phyloP scores from a whole-genome alignment of 2,113 vertebrate genomes.

The Aegithalos caudatus region DNA sequence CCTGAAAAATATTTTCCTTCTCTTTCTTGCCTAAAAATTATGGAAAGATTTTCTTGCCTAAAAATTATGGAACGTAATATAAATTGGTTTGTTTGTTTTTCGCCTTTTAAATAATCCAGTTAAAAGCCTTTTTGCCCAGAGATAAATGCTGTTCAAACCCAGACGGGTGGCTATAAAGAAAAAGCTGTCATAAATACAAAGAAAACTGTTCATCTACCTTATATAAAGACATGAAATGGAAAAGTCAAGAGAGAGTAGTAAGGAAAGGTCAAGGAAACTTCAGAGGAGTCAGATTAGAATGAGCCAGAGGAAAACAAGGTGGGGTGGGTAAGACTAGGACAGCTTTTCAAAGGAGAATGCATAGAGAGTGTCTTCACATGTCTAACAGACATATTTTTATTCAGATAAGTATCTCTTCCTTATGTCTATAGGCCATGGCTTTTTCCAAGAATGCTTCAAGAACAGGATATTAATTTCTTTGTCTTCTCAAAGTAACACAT shows the following conservation, averaged over 20 bases:
- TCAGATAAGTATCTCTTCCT: not conserved
- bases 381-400: not conserved
- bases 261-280: slow-evolving; percentile 42
- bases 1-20: not conserved
- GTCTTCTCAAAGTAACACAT: not conserved
- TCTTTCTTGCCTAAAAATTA: not conserved
- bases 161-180: not conserved
- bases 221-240: not conserved
- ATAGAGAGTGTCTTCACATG: not conserved
- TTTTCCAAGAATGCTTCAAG: not conserved
- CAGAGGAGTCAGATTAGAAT: not conserved
- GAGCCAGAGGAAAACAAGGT: not conserved
- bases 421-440: not conserved
- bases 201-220: not conserved
- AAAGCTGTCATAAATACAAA: slow-evolving; percentile 3
- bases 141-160: slow-evolving; percentile 15
- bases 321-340: not conserved
- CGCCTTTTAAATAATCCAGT: slow-evolving; percentile 2
- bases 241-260: not conserved
- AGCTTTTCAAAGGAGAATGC: not conserved
- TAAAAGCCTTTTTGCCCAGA: not conserved
- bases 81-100: not conserved
- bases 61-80: not conserved
- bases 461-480: not conserved
- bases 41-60: not conserved